These are phyloP conservation scores for Brenthis hecate DNA, from an alignment of 2,888 invertebrate genomes.

Conservation along the genomic window DNA sequence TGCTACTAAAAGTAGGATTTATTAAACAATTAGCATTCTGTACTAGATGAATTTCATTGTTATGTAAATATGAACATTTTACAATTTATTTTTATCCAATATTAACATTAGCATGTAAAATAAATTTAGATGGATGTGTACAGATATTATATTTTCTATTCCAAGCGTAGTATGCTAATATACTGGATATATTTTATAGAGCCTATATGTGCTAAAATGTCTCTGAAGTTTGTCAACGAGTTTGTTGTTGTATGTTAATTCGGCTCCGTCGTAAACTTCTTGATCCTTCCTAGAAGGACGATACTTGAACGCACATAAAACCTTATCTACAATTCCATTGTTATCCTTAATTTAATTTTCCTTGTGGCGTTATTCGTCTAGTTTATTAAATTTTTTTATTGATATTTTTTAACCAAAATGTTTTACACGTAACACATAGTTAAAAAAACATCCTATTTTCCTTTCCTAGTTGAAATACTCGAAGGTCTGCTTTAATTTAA, in stretches of 20 bases:
- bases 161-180: background rate
- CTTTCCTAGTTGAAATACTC: slow-evolving; percentile 27
- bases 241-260: slow-evolving; percentile 36
- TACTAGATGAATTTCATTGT: no score
- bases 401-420: no score
- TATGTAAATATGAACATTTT: no score
- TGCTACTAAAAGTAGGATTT: no score
- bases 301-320: slow-evolving; percentile 37
- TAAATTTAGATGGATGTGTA: no score
- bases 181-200: slow-evolving; percentile 3
- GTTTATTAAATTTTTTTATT: background rate
- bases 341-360: slow-evolving; percentile 28
- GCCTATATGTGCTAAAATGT: slow-evolving; percentile 5
- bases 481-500: slow-evolving; percentile 34
- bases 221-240: slow-evolving; percentile 13
- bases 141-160: background rate
- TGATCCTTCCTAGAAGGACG: slow-evolving; percentile 29
- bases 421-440: no score
- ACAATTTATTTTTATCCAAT: no score
- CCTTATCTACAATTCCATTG: slow-evolving; percentile 32
- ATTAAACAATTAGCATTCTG: no score
- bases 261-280: slow-evolving; percentile 34
- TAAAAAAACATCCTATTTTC: background rate
- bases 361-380: slow-evolving; percentile 10
- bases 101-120: no score